Evolutionary conservation across 2,797 vertebrate species (phyloP).

Genomic region (Falco berigora): DNA sequence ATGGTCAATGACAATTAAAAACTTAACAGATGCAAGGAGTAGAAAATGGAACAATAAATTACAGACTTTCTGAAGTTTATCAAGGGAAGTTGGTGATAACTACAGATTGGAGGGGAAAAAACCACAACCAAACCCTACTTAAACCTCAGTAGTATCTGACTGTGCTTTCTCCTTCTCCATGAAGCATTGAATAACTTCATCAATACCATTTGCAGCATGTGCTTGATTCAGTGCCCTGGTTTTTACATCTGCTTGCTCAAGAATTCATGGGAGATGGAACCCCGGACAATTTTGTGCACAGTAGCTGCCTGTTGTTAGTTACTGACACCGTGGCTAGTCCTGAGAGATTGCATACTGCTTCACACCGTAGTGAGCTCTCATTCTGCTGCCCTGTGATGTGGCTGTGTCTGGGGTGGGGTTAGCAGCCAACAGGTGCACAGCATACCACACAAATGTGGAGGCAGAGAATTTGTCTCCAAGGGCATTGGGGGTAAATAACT

Average conservation of each 20-base stretch:
- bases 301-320: neutral
- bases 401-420: constrained; percentile 1
- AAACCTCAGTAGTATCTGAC: neutral
- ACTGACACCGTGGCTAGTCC: neutral
- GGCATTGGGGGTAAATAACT: neutral
- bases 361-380: neutral
- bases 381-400: neutral
- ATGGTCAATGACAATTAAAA: neutral
- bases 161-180: neutral
- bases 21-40: neutral
- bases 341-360: neutral
- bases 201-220: neutral
- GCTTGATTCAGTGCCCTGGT: neutral
- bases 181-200: neutral
- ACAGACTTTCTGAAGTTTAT: neutral
- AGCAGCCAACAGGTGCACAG: constrained; percentile 30
- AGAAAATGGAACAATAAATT: neutral
- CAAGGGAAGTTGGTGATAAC: neutral
- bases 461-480: constrained; percentile 31
- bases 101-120: neutral
- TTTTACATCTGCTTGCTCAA: neutral
- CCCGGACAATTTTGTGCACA: accelerated
- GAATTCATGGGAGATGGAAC: neutral
- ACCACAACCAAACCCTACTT: neutral
- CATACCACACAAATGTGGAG: neutral